Conservation (phyloP, 1,140 invertebrate species). For the Zaprionus ghesquierei region DNA sequence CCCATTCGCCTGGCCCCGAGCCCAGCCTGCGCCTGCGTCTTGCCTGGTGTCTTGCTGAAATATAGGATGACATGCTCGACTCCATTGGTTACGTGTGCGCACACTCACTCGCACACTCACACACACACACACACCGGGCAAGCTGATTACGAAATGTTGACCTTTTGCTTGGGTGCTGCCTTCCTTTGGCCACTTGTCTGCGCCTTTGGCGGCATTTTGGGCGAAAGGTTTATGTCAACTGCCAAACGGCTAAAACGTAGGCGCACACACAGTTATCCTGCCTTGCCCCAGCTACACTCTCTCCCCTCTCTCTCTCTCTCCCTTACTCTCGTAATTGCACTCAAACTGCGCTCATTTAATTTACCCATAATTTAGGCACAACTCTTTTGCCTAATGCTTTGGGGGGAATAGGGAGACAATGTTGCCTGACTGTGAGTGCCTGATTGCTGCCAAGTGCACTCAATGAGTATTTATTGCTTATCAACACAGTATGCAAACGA, state of each 20-base stretch:
- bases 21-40: neutral
- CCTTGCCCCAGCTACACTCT: too few species aligned
- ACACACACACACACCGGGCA: conserved; percentile 1
- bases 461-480: neutral
- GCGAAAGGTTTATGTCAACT: conserved; percentile 79
- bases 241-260: conserved; percentile 3
- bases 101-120: conserved; percentile 45
- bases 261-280: neutral
- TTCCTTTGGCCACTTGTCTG: conserved; percentile 65
- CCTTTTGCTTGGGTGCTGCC: conserved; percentile 56
- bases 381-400: neutral
- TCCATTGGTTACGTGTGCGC: conserved; percentile 71
- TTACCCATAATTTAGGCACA: neutral
- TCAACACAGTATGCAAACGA: neutral
- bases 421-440: neutral
- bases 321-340: neutral
- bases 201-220: conserved; percentile 58
- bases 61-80: conserved; percentile 76
- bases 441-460: neutral
- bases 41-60: conserved; percentile 46
- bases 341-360: neutral
- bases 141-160: conserved; percentile 79
- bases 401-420: neutral
- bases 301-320: neutral
- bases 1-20: conserved; percentile 37